Conservation (phyloP, 2,113 vertebrate species). For the Corynorhinus townsendii region DNA sequence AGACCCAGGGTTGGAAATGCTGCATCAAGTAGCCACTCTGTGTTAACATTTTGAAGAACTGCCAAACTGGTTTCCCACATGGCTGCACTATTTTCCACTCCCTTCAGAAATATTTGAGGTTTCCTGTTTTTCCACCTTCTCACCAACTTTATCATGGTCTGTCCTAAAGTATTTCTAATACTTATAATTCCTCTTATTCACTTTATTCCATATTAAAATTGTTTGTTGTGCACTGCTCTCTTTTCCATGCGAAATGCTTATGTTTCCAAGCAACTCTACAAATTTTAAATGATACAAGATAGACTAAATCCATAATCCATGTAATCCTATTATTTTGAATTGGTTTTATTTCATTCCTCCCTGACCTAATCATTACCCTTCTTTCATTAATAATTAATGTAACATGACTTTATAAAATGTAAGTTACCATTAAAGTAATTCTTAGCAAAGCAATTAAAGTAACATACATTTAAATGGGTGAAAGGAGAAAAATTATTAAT, state of each 20-base stretch:
- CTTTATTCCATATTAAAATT: not conserved
- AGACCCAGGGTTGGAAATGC: not conserved
- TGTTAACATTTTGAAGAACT: not conserved
- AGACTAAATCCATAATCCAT: not conserved
- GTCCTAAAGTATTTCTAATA: not conserved
- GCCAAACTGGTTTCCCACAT: not conserved
- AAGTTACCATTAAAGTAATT: not conserved
- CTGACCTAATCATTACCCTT: not conserved
- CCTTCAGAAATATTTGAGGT: not conserved
- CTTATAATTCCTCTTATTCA: not conserved
- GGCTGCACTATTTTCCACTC: not conserved
- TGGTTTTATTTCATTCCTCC: not conserved
- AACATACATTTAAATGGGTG: not conserved
- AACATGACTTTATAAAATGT: slow-evolving; percentile 9
- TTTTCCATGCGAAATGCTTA: not conserved
- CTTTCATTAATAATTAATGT: slow-evolving; percentile 33
- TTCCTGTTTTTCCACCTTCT: not conserved
- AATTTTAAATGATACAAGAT: not conserved
- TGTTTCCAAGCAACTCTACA: not conserved
- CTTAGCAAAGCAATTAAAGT: not conserved
- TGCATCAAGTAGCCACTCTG: not conserved
- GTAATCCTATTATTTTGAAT: slow-evolving; percentile 17
- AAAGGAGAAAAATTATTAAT: slow-evolving; percentile 16
- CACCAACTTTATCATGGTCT: not conserved
- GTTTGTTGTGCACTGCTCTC: not conserved